These are phyloP conservation scores for Lysandra coridon DNA, from an alignment of 2,888 invertebrate species.

Conservation along the genomic window DNA sequence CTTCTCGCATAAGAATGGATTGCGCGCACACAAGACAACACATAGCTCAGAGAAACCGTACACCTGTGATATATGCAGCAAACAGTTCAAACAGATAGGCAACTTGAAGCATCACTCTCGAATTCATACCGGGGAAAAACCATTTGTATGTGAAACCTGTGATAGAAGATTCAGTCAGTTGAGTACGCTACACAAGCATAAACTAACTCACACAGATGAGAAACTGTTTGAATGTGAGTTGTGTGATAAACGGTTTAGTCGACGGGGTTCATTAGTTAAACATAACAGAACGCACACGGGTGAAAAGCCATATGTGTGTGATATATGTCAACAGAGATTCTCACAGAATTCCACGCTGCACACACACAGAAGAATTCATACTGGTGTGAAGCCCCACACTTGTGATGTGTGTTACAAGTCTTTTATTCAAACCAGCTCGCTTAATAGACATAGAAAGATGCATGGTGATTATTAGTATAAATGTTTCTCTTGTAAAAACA, in stretches of 20 bases:
- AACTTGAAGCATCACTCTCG: not conserved
- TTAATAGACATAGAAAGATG: not conserved
- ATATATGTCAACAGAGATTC: not conserved
- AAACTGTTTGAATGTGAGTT: not conserved
- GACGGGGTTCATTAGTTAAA: not conserved
- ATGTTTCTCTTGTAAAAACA: not conserved
- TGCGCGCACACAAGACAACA: not conserved
- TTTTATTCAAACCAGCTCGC: not conserved
- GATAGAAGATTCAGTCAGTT: not conserved
- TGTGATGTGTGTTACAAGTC: not conserved
- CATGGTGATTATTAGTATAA: not conserved
- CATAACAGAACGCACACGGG: not conserved
- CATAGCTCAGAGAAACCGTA: not conserved
- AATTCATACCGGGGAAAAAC: not conserved
- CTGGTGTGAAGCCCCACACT: slow-evolving; percentile 10
- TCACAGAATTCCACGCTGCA: not conserved
- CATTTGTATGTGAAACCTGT: not conserved
- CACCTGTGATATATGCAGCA: not conserved
- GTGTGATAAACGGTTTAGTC: not conserved
- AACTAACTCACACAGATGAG: not conserved
- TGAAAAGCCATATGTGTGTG: not conserved
- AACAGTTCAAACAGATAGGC: not conserved
- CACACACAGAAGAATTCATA: not conserved
- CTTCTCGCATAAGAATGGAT: not conserved
- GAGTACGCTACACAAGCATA: not conserved